Evolutionary conservation across 2,797 vertebrate genomes (phyloP).

Genomic region (Peromyscus aztecus): DNA sequence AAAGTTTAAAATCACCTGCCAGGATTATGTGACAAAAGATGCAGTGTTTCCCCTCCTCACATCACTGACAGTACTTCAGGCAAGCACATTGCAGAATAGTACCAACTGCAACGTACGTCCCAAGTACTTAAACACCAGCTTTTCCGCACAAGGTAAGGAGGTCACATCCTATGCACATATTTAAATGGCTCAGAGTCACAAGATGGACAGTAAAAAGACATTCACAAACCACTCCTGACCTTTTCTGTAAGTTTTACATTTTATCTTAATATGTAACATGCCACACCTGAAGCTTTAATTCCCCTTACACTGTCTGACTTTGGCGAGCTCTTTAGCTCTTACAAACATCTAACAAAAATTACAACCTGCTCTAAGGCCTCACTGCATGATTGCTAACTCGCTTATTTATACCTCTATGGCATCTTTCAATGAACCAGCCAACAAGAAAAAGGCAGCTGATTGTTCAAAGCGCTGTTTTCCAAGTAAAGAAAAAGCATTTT

Average conservation of each 20-base stretch:
- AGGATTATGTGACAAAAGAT: slow-evolving; percentile 41
- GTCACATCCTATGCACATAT: not conserved
- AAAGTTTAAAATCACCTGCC: not conserved
- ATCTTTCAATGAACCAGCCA: slow-evolving; percentile 98
- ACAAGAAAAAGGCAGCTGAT: slow-evolving; percentile 97
- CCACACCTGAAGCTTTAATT: not conserved
- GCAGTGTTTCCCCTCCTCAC: not conserved
- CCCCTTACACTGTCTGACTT: not conserved
- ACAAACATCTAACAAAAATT: not conserved
- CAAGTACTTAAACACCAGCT: slow-evolving; percentile 6
- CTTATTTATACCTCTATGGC: slow-evolving; percentile 94
- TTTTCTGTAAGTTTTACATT: slow-evolving; percentile 36
- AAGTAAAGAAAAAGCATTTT: slow-evolving; percentile 98
- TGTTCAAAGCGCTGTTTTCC: slow-evolving; percentile 99
- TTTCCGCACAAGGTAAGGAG: not conserved
- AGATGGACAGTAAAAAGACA: slow-evolving; percentile 8
- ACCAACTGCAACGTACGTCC: not conserved
- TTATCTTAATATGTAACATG: slow-evolving; percentile 33
- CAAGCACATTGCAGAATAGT: not conserved
- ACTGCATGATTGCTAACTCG: not conserved
- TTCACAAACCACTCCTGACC: not conserved
- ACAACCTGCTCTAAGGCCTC: not conserved
- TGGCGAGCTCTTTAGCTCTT: slow-evolving; percentile 11
- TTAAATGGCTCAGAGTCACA: slow-evolving; percentile 41
- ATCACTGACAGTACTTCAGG: slow-evolving; percentile 32